Base-by-base conservation (phyloP, 2,113 vertebrate species). In the Oncorhynchus nerka region DNA sequence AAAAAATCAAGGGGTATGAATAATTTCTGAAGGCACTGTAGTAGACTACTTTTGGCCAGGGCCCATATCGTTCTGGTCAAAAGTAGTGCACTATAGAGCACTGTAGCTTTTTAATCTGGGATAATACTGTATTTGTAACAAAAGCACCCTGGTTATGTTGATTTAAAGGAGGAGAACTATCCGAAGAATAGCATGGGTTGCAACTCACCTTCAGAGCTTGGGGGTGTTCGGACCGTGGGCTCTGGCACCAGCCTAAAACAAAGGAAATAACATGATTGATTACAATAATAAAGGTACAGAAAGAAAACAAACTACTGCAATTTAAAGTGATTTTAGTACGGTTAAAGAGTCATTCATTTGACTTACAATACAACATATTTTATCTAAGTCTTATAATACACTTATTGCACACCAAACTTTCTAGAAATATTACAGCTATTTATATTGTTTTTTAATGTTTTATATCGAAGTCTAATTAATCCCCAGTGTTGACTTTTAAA, bases 391-490 rank as follows among this genome's bases (percentile, higher is more conserved):
- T 91, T 91, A 90, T 82, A 69, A 90, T 83, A 71, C 73, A 79
- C 81, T 92, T 87, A 89, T 87, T 91, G 84, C 76, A 88, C 84
- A 86, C 87, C 48, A 86, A 89, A 81, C 79, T 84, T 30, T 83
- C 81, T 81, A 76, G 51, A 86, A 83, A 86, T 82, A 84, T 92
- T 89, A 84, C 87, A 84, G 73, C 86, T 91, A 86, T 93, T 94
- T 94, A 94, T 92, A 74, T 83, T 67, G 39, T 77, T 86, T 90
- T 89, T 89, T 89, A 89, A 89, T 89, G 39, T 73, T 80, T 91
- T 85, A 87, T 55, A 55, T 55, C 86, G 69, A 81, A 13, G 62
- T 85, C 84, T 92, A 91, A 90, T 91, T 91, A 91, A 91, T 88
- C 81, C 78, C 83, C 78, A 90, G 49, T 75, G 83, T 84, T 76